Evolutionary conservation across 2,888 invertebrate species (phyloP).

Genomic region (Lepidochitona cinerea): DNA sequence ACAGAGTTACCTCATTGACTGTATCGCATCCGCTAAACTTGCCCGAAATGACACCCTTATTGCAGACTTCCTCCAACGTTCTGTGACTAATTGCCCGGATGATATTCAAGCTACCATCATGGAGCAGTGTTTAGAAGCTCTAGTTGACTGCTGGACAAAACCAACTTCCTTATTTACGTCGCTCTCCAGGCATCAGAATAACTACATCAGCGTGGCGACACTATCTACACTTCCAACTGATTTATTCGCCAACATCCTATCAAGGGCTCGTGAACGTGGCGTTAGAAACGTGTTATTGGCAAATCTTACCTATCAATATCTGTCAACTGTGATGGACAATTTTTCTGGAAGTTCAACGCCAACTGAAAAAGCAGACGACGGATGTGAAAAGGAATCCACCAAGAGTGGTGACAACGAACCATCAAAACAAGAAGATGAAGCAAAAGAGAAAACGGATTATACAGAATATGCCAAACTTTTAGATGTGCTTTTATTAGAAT

Average conservation of each 20-base stretch:
- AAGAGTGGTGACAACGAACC: neutral
- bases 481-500: conserved; percentile 51
- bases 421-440: neutral
- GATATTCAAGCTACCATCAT: conserved; percentile 58
- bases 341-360: no score
- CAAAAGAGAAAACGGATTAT: neutral
- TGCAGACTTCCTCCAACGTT: conserved; percentile 50
- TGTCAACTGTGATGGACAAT: conserved; percentile 34
- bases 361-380: conserved; percentile 14
- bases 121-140: conserved; percentile 51
- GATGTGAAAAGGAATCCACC: neutral
- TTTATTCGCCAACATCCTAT: conserved; percentile 56
- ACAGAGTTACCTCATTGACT: conserved; percentile 61
- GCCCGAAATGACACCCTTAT: conserved; percentile 49
- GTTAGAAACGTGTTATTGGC: conserved; percentile 48
- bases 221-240: conserved; percentile 49
- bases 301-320: conserved; percentile 45
- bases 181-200: neutral
- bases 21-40: conserved; percentile 60
- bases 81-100: conserved; percentile 49
- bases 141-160: conserved; percentile 63
- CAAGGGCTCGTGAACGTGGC: conserved; percentile 49
- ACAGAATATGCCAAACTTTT: conserved; percentile 30
- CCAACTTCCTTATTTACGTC: conserved; percentile 42
- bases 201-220: neutral